Percentiles rank a stretch among this genome's conserved stretches.
These are phyloP conservation scores for Heterodera schachtii DNA, from an alignment of 1,140 invertebrate genomes.

Conservation along the genomic window DNA sequence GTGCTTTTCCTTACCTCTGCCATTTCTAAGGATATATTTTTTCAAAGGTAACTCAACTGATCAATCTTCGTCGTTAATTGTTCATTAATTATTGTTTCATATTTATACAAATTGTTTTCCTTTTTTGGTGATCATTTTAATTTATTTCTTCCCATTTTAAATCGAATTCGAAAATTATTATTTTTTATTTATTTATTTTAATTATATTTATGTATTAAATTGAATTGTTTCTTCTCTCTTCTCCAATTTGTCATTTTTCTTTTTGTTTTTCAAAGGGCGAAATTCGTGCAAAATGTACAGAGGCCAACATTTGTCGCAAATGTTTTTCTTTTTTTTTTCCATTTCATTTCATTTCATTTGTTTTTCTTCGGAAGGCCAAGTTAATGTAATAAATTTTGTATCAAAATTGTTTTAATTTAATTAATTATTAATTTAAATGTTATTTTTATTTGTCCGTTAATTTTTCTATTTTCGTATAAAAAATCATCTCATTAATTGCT, in stretches of 20 bases:
- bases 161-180: background rate
- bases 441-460: background rate
- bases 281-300: conserved; percentile 37
- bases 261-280: conserved; percentile 20
- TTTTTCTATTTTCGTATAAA: background rate
- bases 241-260: background rate
- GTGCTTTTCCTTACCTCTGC: background rate
- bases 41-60: background rate
- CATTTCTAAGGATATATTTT: background rate
- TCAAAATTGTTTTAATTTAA: background rate
- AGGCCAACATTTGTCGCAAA: conserved; percentile 6
- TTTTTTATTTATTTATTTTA: background rate
- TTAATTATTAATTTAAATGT: background rate
- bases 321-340: background rate
- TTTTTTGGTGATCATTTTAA: background rate
- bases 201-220: background rate
- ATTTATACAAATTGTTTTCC: background rate
- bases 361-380: no score
- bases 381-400: background rate
- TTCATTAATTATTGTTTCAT: no score
- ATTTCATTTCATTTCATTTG: background rate
- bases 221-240: background rate
- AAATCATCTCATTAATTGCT: background rate
- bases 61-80: no score
- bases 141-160: no score